phyloP scores from a whole-genome alignment of 2,888 invertebrate genomes.

The Cephus spinipes region DNA sequence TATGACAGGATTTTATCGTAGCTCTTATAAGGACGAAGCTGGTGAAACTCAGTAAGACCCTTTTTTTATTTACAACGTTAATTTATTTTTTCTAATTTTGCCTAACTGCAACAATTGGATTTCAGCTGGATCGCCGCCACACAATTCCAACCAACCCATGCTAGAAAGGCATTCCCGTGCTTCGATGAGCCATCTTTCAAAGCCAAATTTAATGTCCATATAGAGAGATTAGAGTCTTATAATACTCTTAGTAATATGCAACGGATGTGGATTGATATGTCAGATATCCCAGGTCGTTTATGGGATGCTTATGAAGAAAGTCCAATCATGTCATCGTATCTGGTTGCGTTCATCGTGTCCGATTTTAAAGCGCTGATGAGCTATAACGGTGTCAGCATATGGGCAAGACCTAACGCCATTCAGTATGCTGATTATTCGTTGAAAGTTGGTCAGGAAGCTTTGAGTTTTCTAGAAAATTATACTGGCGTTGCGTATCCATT shows the following conservation, averaged over 20 bases:
- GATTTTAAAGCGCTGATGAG: conserved; percentile 70
- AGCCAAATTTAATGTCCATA: conserved; percentile 72
- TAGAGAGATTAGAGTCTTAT: conserved; percentile 58
- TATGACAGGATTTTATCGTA: conserved; percentile 74
- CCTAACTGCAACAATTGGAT: conserved; percentile 24
- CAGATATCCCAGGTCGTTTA: conserved; percentile 35
- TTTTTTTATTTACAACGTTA: background rate
- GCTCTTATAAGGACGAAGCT: conserved; percentile 69
- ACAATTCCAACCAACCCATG: conserved; percentile 79
- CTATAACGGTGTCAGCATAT: conserved; percentile 69
- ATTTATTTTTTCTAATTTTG: background rate
- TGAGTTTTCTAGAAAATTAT: conserved; percentile 37
- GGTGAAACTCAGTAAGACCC: conserved; percentile 69
- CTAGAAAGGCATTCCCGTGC: conserved; percentile 80
- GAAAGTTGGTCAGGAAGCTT: conserved; percentile 35
- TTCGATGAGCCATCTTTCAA: conserved; percentile 80
- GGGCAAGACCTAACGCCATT: conserved; percentile 76
- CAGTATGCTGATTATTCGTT: conserved; percentile 69
- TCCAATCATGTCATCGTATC: conserved; percentile 89
- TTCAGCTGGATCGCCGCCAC: conserved; percentile 76
- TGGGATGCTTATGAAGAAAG: conserved; percentile 73
- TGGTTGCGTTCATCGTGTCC: conserved; percentile 86
- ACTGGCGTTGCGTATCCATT: conserved; percentile 51
- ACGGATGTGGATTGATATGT: conserved; percentile 46
- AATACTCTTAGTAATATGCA: conserved; percentile 51